A percentile compares a stretch with the other conserved stretches of the same genome.
Evolutionary conservation across 1,140 invertebrate species (phyloP).

Genomic region (Spodoptera litura): DNA sequence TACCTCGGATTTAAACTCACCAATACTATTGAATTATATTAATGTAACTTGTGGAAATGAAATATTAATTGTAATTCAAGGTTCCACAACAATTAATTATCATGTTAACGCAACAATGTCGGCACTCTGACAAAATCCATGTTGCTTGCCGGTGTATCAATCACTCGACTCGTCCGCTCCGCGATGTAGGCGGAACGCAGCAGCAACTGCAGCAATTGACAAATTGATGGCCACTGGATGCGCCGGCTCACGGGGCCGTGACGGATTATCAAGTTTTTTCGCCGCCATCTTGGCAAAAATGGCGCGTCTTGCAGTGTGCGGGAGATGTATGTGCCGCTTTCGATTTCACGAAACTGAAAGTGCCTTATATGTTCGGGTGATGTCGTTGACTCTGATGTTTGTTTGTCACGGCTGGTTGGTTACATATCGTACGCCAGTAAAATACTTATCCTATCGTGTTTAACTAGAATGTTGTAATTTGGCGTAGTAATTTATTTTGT

Average conservation of each 20-base stretch:
- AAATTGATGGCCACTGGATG: conserved; percentile 65
- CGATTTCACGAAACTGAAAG: conserved; percentile 83
- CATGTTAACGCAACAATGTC: not conserved
- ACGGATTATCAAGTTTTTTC: conserved; percentile 74
- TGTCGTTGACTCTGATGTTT: conserved; percentile 82
- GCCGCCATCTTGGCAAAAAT: conserved; percentile 71
- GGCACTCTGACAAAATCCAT: conserved; percentile 24
- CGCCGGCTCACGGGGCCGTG: conserved; percentile 62
- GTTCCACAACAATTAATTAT: not conserved
- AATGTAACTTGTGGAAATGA: not conserved
- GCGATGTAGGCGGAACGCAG: conserved; percentile 56
- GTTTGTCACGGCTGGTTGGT: conserved; percentile 78
- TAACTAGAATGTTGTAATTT: conserved; percentile 71
- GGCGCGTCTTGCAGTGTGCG: conserved; percentile 63
- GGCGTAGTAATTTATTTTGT: conserved; percentile 71
- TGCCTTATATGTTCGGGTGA: conserved; percentile 77
- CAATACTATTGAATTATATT: conserved; percentile 5
- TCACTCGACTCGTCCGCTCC: conserved; percentile 45
- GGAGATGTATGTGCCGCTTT: conserved; percentile 76
- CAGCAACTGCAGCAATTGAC: conserved; percentile 59
- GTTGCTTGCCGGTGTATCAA: conserved; percentile 43
- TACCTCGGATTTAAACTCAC: not conserved
- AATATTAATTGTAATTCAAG: conserved; percentile 6
- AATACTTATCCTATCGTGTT: conserved; percentile 71
- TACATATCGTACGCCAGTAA: conserved; percentile 55